Conservation (phyloP, 2,113 vertebrate genomes). For the Lepisosteus oculatus region DNA sequence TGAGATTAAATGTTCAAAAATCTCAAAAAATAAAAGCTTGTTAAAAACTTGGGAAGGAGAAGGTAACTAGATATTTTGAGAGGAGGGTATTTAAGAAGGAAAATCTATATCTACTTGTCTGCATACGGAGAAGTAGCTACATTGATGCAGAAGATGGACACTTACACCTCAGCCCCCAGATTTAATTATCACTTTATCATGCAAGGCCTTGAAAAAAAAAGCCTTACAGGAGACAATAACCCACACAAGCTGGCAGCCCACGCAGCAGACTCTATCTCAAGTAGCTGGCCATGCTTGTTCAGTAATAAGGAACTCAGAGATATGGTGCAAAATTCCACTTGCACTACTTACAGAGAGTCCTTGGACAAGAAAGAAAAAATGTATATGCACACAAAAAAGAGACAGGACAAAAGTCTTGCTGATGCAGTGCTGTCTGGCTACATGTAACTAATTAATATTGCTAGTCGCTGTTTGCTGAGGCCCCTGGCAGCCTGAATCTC, state of each 20-base stretch:
- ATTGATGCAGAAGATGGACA: constrained; percentile 47
- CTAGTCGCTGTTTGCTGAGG: constrained; percentile 60
- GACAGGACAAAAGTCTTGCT: constrained; percentile 45
- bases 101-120: neutral
- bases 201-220: constrained; percentile 65
- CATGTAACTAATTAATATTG: constrained; percentile 68
- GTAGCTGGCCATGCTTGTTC: constrained; percentile 49
- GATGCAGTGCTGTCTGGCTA: constrained; percentile 55
- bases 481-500: constrained; percentile 65
- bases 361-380: constrained; percentile 29
- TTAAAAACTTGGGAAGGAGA: too few species aligned
- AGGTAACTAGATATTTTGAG: too few species aligned
- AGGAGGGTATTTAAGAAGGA: neutral
- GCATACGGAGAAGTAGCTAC: constrained; percentile 17
- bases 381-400: constrained; percentile 10
- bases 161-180: constrained; percentile 39
- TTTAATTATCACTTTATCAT: constrained; percentile 62
- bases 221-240: constrained; percentile 57
- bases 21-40: too few species aligned
- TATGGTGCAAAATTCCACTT: constrained; percentile 59
- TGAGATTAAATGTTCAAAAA: too few species aligned
- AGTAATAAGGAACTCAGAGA: constrained; percentile 57
- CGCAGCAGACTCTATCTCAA: constrained; percentile 54
- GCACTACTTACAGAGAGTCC: constrained; percentile 33
- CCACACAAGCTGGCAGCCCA: constrained; percentile 49